Base-by-base conservation (phyloP, 2,113 vertebrate species). In the Guaruba guarouba region DNA sequence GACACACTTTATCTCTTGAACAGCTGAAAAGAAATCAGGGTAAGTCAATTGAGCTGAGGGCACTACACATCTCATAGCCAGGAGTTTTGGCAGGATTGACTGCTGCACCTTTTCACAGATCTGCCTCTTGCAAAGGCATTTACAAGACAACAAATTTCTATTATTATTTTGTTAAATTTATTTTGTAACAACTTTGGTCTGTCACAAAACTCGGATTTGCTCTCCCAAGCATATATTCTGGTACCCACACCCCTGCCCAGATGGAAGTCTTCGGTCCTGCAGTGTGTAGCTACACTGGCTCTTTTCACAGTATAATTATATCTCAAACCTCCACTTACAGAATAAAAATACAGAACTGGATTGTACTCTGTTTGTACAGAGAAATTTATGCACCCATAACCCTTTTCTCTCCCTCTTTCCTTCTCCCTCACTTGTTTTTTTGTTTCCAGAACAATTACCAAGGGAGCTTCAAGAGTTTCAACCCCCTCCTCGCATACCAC, bases 401-500 rank as follows among this genome's bases (percentile, higher is more conserved):
- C 86, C 52, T 95, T 74, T 93, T 95, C 91, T 82, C 88, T 96
- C 90, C 54, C 82, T 94, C 90, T 92, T 88, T 76, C 93, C 86
- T 88, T 86, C 83, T 93, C 89, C 70, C 90, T 96, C 92, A 86
- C 61, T 95, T 96, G 96, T 78, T 84, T 91, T 48, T 59, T 75
- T 77, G 41, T 70, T 39, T 10, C 33, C 69, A 78, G 91, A 86
- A 94, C 87, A 88, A 94, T 97, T 96, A 88, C 93, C 91, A 89
- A 94, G 89, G 96, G 93, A 97, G 81, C 92, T 96, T 97, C 91
- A 96, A 97, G 96, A 96, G 69, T 95, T 97, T 97, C 90, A 95
- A 95, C 52, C 93, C 93, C 91, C 94, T 98, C 98, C 98, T 99
- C 99, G 98, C 99, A 99, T 99, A 99, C 98, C 98, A 98, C 98